A percentile compares a stretch with the other conserved stretches of the same genome.
Conservation (phyloP, 2,888 invertebrate genomes). For the Macaria notata region DNA sequence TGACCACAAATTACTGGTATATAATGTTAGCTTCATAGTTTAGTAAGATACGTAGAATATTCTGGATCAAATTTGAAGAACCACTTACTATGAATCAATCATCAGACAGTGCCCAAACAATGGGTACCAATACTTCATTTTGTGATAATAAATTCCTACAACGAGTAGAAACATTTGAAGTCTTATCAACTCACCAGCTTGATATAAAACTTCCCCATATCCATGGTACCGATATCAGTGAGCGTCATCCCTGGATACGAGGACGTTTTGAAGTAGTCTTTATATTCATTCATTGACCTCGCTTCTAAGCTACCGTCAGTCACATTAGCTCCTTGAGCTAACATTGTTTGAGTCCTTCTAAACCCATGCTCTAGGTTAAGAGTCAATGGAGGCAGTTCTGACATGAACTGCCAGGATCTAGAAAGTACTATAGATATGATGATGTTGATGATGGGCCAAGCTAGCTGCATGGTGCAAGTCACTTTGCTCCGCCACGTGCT, state of each 20-base stretch:
- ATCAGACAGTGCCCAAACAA: too few relatives aligned
- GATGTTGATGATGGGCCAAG: constrained; percentile 71
- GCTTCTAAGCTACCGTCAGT: constrained; percentile 51
- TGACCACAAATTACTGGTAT: too few relatives aligned
- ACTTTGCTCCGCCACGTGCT: constrained; percentile 67
- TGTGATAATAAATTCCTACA: too few relatives aligned
- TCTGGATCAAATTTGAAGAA: too few relatives aligned
- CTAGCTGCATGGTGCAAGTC: constrained; percentile 63
- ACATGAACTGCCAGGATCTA: constrained; percentile 70
- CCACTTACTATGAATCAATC: too few relatives aligned
- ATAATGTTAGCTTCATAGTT: too few relatives aligned
- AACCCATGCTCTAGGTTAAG: constrained; percentile 78
- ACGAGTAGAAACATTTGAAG: too few relatives aligned
- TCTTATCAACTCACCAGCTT: constrained; percentile 59
- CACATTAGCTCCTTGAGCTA: constrained; percentile 50
- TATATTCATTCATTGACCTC: constrained; percentile 57
- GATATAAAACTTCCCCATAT: constrained; percentile 66
- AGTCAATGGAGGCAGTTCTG: constrained; percentile 82
- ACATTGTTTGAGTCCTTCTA: constrained; percentile 56
- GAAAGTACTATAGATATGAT: constrained; percentile 66
- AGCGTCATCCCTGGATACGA: constrained; percentile 54
- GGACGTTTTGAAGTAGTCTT: constrained; percentile 59
- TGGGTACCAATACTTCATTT: too few relatives aligned
- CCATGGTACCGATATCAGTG: constrained; percentile 56
- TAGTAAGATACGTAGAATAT: too few relatives aligned